phyloP scores from a whole-genome alignment of 2,888 invertebrate genomes.

The Agrochola litura region DNA sequence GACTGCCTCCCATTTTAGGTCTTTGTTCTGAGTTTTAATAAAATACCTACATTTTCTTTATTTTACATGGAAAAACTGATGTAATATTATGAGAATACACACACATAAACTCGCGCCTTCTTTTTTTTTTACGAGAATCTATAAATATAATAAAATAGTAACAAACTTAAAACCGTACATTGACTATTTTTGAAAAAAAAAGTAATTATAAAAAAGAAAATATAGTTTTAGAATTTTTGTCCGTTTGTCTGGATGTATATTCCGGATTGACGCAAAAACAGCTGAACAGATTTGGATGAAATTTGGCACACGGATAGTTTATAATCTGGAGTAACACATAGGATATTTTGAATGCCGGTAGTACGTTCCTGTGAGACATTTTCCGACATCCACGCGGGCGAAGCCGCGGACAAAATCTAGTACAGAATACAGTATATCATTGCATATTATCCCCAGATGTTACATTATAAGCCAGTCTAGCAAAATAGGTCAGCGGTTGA shows the following conservation, averaged over 20 bases:
- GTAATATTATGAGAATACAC: not conserved
- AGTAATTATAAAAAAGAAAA: too few species aligned
- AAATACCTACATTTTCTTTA: not conserved
- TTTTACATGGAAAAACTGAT: not conserved
- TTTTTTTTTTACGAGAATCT: not conserved
- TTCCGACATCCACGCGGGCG: not conserved
- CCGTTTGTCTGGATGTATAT: not conserved
- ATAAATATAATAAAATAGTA: not conserved
- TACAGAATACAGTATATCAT: conserved; percentile 4
- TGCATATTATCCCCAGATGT: conserved; percentile 23
- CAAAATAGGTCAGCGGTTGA: conserved; percentile 48
- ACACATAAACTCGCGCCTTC: too few species aligned
- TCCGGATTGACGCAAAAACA: not conserved
- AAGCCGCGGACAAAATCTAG: not conserved
- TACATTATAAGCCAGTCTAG: conserved; percentile 22
- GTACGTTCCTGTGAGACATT: not conserved
- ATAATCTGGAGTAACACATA: not conserved
- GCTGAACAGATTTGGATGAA: not conserved
- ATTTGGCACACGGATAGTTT: not conserved
- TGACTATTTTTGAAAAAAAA: not conserved
- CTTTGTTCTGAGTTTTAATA: conserved; percentile 8
- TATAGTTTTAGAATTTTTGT: not conserved
- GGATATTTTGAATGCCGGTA: not conserved
- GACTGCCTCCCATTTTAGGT: conserved; percentile 24
- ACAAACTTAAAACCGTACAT: not conserved